Conservation (phyloP, 2,888 invertebrate genomes). For the Phyllotreta striolata region DNA sequence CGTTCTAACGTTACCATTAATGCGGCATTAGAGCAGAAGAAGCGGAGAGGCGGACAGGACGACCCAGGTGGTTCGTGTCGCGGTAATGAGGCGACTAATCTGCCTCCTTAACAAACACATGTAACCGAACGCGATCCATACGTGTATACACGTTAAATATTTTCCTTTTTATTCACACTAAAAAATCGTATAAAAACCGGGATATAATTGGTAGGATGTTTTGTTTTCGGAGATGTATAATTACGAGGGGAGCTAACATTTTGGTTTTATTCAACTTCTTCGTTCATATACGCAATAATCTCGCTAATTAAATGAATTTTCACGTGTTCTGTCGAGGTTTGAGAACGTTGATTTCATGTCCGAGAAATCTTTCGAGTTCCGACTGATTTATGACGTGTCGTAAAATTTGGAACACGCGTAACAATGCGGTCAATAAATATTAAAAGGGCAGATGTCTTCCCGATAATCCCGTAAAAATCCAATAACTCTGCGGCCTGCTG, state of each 20-base stretch:
- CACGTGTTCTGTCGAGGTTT: conserved; percentile 24
- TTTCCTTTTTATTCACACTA: conserved; percentile 29
- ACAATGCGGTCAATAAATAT: conserved; percentile 45
- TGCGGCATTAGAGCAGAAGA: conserved; percentile 36
- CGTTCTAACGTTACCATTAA: conserved; percentile 39
- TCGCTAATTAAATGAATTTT: conserved; percentile 28
- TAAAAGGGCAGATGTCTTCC: conserved; percentile 45
- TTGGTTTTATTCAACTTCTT: conserved; percentile 5
- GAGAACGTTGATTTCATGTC: conserved; percentile 25
- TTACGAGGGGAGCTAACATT: no score
- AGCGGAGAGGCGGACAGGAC: conserved; percentile 19
- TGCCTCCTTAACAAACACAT: conserved; percentile 45
- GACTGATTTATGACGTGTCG: conserved; percentile 38
- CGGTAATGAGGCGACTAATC: conserved; percentile 54
- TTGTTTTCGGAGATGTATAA: conserved; percentile 10
- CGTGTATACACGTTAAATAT: conserved; percentile 25
- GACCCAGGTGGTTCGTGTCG: conserved; percentile 56
- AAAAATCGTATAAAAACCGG: conserved; percentile 2
- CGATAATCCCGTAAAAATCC: conserved; percentile 28
- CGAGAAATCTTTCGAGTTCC: conserved; percentile 24
- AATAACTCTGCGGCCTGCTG: conserved; percentile 29
- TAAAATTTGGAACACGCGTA: conserved; percentile 40
- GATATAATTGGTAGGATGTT: conserved; percentile 7
- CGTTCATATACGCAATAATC: conserved; percentile 10
- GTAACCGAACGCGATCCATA: conserved; percentile 41